Evolutionary conservation across 2,888 invertebrate species (phyloP).

Genomic region (Brachypalpus laphriformis): DNA sequence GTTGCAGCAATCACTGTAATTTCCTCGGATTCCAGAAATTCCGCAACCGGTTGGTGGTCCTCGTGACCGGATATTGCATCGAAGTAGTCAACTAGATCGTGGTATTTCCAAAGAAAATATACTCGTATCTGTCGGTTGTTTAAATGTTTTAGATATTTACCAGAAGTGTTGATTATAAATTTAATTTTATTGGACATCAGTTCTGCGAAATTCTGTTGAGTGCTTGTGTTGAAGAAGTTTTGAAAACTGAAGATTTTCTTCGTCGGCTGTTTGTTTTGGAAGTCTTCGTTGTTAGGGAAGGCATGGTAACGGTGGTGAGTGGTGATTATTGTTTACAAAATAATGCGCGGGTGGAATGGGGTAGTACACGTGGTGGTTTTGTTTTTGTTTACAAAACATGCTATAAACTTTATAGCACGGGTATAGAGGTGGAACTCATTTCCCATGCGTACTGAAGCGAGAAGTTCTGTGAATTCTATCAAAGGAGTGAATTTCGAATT

Average conservation of each 20-base stretch:
- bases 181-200: conserved; percentile 78
- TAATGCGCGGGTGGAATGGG: not conserved
- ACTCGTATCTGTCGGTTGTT: conserved; percentile 42
- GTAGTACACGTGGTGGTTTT: not conserved
- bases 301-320: conserved; percentile 28
- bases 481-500: too few relatives aligned
- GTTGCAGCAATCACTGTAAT: conserved; percentile 83
- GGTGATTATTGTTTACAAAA: conserved; percentile 49
- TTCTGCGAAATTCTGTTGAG: not conserved
- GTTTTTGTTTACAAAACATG: conserved; percentile 44
- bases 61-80: conserved; percentile 80
- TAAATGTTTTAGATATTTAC: conserved; percentile 75
- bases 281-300: conserved; percentile 15
- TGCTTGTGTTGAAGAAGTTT: conserved; percentile 22
- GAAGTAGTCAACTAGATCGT: conserved; percentile 80
- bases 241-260: conserved; percentile 41
- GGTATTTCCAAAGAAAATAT: too few relatives aligned
- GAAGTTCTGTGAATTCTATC: too few relatives aligned
- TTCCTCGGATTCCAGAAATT: conserved; percentile 83
- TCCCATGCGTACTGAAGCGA: too few relatives aligned
- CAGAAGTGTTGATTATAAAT: conserved; percentile 83
- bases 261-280: conserved; percentile 41
- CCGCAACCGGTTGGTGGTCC: conserved; percentile 80
- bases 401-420: too few relatives aligned
- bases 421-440: too few relatives aligned